These are phyloP conservation scores for Babylonia areolata DNA, from an alignment of 1,140 invertebrate genomes.

Conservation along the genomic window DNA sequence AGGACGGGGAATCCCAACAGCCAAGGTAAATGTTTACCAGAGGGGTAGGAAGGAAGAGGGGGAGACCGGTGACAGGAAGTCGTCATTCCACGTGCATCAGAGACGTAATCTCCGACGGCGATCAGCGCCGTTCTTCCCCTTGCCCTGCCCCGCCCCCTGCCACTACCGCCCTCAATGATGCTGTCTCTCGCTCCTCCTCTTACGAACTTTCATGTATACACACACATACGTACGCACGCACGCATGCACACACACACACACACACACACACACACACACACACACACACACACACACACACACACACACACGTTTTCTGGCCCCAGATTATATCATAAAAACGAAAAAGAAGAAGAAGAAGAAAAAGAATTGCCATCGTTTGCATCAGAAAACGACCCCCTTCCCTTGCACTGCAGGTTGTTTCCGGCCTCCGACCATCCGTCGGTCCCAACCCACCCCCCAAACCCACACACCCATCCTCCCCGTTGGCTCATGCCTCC, in stretches of 20 bases:
- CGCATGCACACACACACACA: background rate
- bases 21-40: too few relatives aligned
- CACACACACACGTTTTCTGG: too few relatives aligned
- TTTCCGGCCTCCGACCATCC: background rate
- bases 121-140: too few relatives aligned
- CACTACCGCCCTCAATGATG: background rate
- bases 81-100: background rate
- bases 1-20: too few relatives aligned
- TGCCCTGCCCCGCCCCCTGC: too few relatives aligned
- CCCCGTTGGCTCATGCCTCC: background rate
- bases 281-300: constrained; percentile 21
- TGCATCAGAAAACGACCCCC: background rate
- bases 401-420: background rate
- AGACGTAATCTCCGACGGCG: background rate
- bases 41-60: too few relatives aligned
- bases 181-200: background rate
- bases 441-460: background rate
- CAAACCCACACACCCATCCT: background rate
- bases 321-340: too few relatives aligned
- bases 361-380: too few relatives aligned
- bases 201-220: background rate
- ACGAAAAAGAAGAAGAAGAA: too few relatives aligned
- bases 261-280: constrained; percentile 24
- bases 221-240: background rate
- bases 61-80: background rate